A percentile compares a stretch with the other conserved stretches of the same genome.
Evolutionary conservation across 2,113 vertebrate species (phyloP).

Genomic region (Brachyistius frenatus): DNA sequence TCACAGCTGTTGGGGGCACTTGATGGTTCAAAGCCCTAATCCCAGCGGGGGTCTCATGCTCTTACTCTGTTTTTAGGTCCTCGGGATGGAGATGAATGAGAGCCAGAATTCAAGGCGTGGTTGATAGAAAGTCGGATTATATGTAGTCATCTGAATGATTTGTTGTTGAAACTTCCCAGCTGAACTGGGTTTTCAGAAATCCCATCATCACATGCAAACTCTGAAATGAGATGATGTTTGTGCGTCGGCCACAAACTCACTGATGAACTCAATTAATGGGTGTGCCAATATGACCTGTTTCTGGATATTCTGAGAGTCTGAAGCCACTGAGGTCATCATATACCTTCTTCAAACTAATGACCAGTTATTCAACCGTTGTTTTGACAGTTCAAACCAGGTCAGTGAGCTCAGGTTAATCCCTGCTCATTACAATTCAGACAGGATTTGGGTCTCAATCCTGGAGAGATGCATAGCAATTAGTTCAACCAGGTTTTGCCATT

Average conservation of each 20-base stretch:
- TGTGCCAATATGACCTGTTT: slow-evolving; percentile 2
- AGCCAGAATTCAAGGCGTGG: slow-evolving; percentile 18
- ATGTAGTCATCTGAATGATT: slow-evolving; percentile 31
- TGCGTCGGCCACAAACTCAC: neutral
- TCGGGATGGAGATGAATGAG: slow-evolving; percentile 34
- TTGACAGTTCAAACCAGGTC: no score
- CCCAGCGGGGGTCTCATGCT: slow-evolving; percentile 46
- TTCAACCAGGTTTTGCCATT: no score
- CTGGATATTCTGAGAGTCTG: slow-evolving; percentile 6
- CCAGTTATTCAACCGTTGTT: no score
- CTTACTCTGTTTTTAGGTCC: slow-evolving; percentile 67
- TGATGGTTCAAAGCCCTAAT: slow-evolving; percentile 69
- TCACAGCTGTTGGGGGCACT: slow-evolving; percentile 79
- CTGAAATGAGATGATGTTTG: slow-evolving; percentile 25
- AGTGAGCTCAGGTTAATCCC: no score
- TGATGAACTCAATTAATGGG: slow-evolving; percentile 3
- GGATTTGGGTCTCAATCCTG: no score
- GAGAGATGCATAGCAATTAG: no score
- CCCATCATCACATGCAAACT: neutral
- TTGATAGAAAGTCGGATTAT: slow-evolving; percentile 32
- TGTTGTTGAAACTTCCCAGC: slow-evolving; percentile 43
- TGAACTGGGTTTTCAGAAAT: slow-evolving; percentile 29
- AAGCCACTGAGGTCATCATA: neutral
- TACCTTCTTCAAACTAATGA: no score
- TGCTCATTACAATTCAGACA: no score